phyloP scores from a whole-genome alignment of 2,797 vertebrate species.

The Microctenopoma stevenorrisi region DNA sequence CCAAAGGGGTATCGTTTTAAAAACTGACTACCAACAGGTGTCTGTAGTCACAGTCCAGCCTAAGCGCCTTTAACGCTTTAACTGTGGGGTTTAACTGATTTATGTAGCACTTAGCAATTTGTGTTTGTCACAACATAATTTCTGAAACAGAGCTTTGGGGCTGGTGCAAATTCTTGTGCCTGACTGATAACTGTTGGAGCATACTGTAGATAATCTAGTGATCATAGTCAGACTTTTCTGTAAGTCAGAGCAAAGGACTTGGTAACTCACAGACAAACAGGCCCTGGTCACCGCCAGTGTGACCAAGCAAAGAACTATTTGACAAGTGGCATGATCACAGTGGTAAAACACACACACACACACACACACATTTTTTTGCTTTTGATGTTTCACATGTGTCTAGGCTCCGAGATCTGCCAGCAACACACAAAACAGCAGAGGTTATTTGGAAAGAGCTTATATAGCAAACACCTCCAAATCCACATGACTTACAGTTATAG shows the following conservation, averaged over 20 bases:
- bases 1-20: no score
- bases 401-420: conserved; percentile 47
- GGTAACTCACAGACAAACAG: conserved; percentile 10
- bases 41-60: no score
- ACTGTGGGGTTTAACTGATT: background rate
- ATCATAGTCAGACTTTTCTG: background rate
- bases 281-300: conserved; percentile 31
- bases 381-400: conserved; percentile 52
- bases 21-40: background rate
- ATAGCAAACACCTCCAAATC: conserved; percentile 38
- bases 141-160: background rate
- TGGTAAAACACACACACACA: conserved; percentile 48
- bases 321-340: conserved; percentile 59
- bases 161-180: background rate
- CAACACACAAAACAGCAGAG: conserved; percentile 41
- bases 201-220: background rate
- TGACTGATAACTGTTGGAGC: background rate
- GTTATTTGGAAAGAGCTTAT: conserved; percentile 44
- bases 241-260: background rate
- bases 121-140: no score
- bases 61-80: no score
- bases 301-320: conserved; percentile 34
- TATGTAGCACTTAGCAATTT: no score
- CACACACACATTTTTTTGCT: conserved; percentile 33
- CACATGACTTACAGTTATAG: conserved; percentile 20